phyloP scores from a whole-genome alignment of 2,888 invertebrate genomes.

The Acrobeloides nanus region DNA sequence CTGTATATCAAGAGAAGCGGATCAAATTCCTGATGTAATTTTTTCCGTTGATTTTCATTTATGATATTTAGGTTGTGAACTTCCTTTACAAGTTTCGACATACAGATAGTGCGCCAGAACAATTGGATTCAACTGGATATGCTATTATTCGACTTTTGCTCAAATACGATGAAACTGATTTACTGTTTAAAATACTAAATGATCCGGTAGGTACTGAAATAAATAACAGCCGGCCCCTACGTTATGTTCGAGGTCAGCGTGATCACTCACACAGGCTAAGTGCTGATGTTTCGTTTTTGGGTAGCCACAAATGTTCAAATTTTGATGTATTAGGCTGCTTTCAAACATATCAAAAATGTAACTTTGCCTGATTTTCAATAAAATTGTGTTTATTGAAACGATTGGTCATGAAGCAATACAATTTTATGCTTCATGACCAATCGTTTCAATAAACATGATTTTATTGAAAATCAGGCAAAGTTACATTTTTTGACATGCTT shows the following conservation, averaged over 20 bases:
- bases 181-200: constrained; percentile 68
- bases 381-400: too few species aligned
- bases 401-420: too few species aligned
- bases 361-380: background rate
- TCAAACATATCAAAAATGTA: too few species aligned
- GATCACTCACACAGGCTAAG: background rate
- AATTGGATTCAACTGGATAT: constrained; percentile 73
- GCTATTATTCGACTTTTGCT: constrained; percentile 64
- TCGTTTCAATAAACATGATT: too few species aligned
- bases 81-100: constrained; percentile 60
- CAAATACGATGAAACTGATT: constrained; percentile 60
- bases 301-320: background rate
- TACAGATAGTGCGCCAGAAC: constrained; percentile 63
- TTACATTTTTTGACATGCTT: too few species aligned
- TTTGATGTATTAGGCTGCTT: too few species aligned
- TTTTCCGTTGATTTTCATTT: too few species aligned
- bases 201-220: constrained; percentile 64
- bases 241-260: background rate
- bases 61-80: too few species aligned
- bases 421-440: too few species aligned
- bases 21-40: constrained; percentile 47
- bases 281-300: constrained; percentile 11
- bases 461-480: too few species aligned
- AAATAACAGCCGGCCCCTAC: background rate
- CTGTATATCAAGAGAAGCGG: constrained; percentile 40